These are phyloP conservation scores for Diploptera punctata DNA, from an alignment of 2,888 invertebrate species.

Conservation along the genomic window DNA sequence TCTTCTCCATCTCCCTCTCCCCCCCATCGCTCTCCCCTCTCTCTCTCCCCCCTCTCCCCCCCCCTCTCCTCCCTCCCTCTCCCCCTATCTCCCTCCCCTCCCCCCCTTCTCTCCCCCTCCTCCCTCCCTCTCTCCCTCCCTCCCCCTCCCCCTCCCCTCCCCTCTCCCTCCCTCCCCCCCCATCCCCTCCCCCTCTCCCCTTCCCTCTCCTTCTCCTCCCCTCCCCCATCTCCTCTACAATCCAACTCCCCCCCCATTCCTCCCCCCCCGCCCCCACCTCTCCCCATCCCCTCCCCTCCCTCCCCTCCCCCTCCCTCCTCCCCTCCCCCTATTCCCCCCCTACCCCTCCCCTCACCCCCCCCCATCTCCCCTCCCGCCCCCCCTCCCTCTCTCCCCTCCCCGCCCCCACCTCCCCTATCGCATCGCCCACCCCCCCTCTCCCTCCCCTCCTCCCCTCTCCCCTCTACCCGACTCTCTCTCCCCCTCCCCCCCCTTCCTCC, in stretches of 20 bases:
- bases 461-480: not conserved
- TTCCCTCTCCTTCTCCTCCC: not conserved
- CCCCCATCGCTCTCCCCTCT: no score
- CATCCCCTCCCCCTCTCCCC: not conserved
- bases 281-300: not conserved
- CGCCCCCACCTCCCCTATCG: not conserved
- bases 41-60: no score
- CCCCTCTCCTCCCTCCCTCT: no score
- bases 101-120: no score
- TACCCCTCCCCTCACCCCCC: not conserved
- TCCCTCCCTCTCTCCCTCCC: not conserved
- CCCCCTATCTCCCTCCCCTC: no score
- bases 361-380: not conserved
- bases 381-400: not conserved
- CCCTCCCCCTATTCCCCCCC: not conserved
- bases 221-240: not conserved
- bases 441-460: not conserved
- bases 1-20: no score
- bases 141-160: not conserved
- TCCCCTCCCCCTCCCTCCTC: not conserved
- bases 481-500: not conserved
- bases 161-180: not conserved
- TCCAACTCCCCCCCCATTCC: not conserved
- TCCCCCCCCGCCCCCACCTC: not conserved
- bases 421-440: not conserved